These are phyloP conservation scores for Macaca mulatta DNA, from an alignment of 2,113 vertebrate genomes.

Conservation along the genomic window DNA sequence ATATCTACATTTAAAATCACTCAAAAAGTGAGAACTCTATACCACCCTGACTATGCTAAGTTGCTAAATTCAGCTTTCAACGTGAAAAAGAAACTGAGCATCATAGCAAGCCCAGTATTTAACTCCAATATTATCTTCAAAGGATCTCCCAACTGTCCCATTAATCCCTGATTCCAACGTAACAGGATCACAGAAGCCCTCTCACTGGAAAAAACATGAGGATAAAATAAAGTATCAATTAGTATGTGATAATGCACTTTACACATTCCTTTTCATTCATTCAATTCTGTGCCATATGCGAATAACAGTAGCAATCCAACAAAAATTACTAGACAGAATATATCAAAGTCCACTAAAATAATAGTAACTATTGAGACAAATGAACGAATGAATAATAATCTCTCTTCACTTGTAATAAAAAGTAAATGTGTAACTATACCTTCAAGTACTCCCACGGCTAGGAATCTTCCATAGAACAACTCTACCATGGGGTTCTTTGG, in stretches of 20 bases:
- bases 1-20: not conserved
- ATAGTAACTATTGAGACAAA: not conserved
- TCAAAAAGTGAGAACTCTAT: not conserved
- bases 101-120: not conserved
- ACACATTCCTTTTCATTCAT: not conserved
- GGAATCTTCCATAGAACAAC: constrained; percentile 96
- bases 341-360: not conserved
- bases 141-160: not conserved
- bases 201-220: not conserved
- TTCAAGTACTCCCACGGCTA: constrained; percentile 97
- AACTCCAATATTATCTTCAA: not conserved
- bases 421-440: constrained; percentile 83
- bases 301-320: not conserved
- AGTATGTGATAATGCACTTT: not conserved
- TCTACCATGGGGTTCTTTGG: constrained; percentile 99
- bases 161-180: not conserved
- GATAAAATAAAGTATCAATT: not conserved
- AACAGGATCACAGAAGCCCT: not conserved
- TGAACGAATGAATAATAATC: not conserved
- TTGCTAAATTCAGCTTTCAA: constrained; percentile 9
- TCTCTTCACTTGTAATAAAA: not conserved
- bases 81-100: not conserved
- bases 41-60: not conserved
- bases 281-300: not conserved
- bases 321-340: not conserved